Conservation (phyloP, 2,797 vertebrate species). For the Trematomus bernacchii region DNA sequence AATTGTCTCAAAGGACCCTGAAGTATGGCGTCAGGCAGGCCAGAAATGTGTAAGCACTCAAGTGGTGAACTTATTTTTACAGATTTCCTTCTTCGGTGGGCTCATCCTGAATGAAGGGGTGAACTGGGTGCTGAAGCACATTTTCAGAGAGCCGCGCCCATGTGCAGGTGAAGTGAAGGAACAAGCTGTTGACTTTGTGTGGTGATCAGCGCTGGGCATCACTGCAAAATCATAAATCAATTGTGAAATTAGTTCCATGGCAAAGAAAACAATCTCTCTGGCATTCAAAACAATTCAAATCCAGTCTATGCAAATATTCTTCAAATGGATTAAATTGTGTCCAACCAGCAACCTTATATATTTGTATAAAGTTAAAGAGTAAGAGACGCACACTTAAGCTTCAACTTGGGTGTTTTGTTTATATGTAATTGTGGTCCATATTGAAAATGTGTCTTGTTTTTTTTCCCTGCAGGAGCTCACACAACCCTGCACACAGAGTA, state of each 20-base stretch:
- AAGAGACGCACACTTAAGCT: neutral
- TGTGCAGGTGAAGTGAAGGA: slow-evolving; percentile 89
- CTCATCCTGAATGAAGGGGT: slow-evolving; percentile 94
- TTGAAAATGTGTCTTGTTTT: slow-evolving; percentile 23
- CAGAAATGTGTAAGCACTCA: neutral
- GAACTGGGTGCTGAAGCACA: slow-evolving; percentile 97
- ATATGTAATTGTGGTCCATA: neutral
- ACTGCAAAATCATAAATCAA: neutral
- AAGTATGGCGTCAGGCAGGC: neutral
- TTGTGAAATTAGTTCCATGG: neutral
- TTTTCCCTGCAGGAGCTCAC: slow-evolving; percentile 87
- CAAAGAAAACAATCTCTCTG: neutral
- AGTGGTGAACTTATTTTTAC: slow-evolving; percentile 20
- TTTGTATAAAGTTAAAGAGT: neutral
- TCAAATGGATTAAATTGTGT: neutral
- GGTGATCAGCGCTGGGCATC: neutral
- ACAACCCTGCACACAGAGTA: slow-evolving; percentile 91
- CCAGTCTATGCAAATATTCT: neutral
- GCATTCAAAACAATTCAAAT: slow-evolving; percentile 4
- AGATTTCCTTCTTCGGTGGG: slow-evolving; percentile 99
- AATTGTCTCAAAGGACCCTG: neutral
- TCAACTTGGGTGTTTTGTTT: neutral
- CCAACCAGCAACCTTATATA: neutral
- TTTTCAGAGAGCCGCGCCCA: slow-evolving; percentile 95
- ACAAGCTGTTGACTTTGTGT: neutral